Conservation (phyloP, 2,113 vertebrate genomes). For the Capra hircus region DNA sequence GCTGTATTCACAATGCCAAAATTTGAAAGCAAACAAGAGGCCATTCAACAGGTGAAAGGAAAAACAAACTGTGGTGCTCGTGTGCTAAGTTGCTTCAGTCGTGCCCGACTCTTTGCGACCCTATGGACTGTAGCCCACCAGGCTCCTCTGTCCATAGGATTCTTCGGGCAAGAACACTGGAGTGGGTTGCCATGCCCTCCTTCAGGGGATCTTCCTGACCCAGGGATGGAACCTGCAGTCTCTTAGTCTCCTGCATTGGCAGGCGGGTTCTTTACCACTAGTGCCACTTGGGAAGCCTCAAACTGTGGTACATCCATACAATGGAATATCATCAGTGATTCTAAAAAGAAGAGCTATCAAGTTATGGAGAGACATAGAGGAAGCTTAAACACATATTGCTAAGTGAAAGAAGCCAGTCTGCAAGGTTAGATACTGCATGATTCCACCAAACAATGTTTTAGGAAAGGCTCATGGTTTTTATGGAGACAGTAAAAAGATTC, state of each 20-base stretch:
- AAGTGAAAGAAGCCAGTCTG: neutral
- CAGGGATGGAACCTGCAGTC: neutral
- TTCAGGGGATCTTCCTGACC: neutral
- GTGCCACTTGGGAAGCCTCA: neutral
- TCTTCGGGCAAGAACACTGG: neutral
- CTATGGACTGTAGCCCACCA: neutral
- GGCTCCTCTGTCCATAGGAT: neutral
- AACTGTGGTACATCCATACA: neutral
- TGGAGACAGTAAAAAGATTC: neutral
- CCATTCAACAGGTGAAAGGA: neutral
- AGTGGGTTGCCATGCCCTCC: neutral
- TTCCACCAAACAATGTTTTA: neutral
- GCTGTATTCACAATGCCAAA: conserved; percentile 1
- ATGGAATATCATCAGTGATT: neutral
- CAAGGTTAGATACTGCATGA: neutral
- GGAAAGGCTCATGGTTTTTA: neutral
- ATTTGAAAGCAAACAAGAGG: neutral
- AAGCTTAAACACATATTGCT: neutral
- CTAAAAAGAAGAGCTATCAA: neutral
- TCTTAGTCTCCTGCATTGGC: neutral
- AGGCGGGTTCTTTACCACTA: neutral
- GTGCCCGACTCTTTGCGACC: neutral
- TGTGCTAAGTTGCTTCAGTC: neutral
- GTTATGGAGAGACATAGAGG: neutral
- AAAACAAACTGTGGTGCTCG: neutral